Conservation (phyloP, 1,140 invertebrate species). For the Caenorhabditis remanei region DNA sequence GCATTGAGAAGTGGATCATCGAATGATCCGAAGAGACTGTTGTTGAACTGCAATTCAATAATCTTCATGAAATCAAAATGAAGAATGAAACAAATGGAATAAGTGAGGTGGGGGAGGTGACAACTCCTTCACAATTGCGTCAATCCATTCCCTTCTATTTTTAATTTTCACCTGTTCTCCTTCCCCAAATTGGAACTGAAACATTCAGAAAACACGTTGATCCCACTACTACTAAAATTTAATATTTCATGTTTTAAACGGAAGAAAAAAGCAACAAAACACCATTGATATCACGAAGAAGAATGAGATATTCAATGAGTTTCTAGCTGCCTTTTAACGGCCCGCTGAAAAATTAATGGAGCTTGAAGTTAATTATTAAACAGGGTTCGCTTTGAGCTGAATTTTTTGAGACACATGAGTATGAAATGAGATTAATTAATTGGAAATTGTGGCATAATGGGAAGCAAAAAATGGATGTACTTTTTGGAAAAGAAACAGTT, state of each 20-base stretch:
- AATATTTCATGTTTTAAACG: slow-evolving; percentile 24
- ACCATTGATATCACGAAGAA: neutral
- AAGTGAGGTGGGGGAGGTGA: slow-evolving; percentile 8
- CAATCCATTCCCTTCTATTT: slow-evolving; percentile 31
- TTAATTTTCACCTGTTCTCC: slow-evolving; percentile 20
- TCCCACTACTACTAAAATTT: slow-evolving; percentile 7
- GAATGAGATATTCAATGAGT: slow-evolving; percentile 16
- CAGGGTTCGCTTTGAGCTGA: neutral
- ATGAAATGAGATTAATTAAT: slow-evolving; percentile 20
- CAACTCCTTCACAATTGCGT: neutral
- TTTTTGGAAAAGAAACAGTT: too few relatives aligned
- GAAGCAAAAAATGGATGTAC: too few relatives aligned
- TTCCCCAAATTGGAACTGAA: neutral
- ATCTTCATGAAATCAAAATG: slow-evolving; percentile 31
- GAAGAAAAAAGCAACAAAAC: slow-evolving; percentile 3
- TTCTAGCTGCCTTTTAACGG: neutral
- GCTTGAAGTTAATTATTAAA: slow-evolving; percentile 46
- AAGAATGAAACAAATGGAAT: neutral
- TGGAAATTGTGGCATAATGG: too few relatives aligned
- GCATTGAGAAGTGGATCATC: slow-evolving; percentile 73
- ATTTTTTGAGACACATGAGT: slow-evolving; percentile 17
- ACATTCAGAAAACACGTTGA: neutral
- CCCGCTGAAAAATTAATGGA: slow-evolving; percentile 48
- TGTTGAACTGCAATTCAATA: slow-evolving; percentile 67
- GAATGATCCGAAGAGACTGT: slow-evolving; percentile 72